Evolutionary conservation across 2,888 invertebrate genomes (phyloP).

Genomic region (Aelia acuminata): DNA sequence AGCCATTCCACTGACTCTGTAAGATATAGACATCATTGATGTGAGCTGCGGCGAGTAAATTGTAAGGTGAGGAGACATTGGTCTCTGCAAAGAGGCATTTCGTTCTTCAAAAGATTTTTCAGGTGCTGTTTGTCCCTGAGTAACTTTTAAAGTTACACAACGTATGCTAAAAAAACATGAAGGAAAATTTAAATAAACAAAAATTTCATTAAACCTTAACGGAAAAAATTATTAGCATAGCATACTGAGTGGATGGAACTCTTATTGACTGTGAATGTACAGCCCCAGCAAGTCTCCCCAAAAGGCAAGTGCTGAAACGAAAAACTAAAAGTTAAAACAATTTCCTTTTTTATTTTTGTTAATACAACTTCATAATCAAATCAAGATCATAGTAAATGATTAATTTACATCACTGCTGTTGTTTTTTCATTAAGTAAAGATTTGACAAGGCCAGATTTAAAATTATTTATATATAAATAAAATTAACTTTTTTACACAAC

Average conservation of each 20-base stretch:
- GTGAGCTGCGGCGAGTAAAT: conserved; percentile 88
- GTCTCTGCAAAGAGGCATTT: conserved; percentile 82
- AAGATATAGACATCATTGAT: conserved; percentile 84
- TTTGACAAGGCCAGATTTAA: background rate
- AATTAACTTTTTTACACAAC: background rate
- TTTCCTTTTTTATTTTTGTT: background rate
- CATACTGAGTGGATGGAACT: conserved; percentile 47
- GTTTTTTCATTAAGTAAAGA: background rate
- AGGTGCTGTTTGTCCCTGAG: conserved; percentile 72
- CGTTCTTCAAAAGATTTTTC: conserved; percentile 76
- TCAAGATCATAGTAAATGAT: no score
- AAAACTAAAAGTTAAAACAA: background rate
- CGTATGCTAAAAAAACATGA: conserved; percentile 55
- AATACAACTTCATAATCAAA: no score
- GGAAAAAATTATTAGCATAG: background rate
- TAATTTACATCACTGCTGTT: background rate
- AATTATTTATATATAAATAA: background rate
- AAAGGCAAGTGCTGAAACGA: conserved; percentile 42
- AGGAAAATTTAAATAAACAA: background rate
- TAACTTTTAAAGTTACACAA: conserved; percentile 60
- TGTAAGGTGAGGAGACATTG: conserved; percentile 88
- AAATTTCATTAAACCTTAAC: no score
- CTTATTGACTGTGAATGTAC: background rate
- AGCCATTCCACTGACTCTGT: conserved; percentile 80
- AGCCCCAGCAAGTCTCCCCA: conserved; percentile 15